Evolutionary conservation across 2,113 vertebrate genomes (phyloP).

Genomic region (Takifugu bimaculatus): DNA sequence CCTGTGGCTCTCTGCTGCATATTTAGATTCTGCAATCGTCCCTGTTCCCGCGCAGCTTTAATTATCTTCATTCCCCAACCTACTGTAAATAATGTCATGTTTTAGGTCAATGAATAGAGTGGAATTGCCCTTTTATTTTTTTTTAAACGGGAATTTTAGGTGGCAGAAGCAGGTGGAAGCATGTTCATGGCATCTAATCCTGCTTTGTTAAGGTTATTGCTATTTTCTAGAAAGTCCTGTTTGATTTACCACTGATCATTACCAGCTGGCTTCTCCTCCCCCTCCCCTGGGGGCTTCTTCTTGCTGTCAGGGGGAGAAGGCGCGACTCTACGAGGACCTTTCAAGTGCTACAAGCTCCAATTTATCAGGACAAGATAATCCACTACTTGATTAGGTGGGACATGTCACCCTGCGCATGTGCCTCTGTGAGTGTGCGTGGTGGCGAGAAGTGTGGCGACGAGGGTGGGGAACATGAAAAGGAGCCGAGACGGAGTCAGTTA

Average conservation of each 20-base stretch:
- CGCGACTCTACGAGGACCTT: constrained; percentile 74
- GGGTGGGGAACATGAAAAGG: constrained; percentile 29
- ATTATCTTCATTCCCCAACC: no score
- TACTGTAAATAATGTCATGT: no score
- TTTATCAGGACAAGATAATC: constrained; percentile 82
- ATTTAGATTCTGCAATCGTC: no score
- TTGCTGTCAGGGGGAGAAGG: constrained; percentile 59
- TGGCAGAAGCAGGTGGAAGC: no score
- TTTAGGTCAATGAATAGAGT: no score
- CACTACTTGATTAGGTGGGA: constrained; percentile 75
- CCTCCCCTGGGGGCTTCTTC: constrained; percentile 73
- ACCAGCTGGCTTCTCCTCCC: constrained; percentile 60
- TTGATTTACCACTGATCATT: constrained; percentile 78
- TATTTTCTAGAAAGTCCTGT: constrained; percentile 66
- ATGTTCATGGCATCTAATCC: no score
- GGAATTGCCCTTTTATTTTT: no score
- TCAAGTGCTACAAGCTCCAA: constrained; percentile 71
- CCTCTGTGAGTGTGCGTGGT: constrained; percentile 44
- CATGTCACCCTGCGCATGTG: constrained; percentile 68
- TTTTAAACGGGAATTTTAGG: no score
- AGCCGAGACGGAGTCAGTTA: constrained; percentile 50
- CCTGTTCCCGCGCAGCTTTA: no score
- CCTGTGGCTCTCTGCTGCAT: no score
- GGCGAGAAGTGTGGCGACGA: constrained; percentile 4
- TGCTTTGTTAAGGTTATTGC: not conserved